Evolutionary conservation across 2,113 vertebrate genomes (phyloP), one percentile per base, ranked within the genome.

Genomic region (Xenotilapia caudafasciata): DNA sequence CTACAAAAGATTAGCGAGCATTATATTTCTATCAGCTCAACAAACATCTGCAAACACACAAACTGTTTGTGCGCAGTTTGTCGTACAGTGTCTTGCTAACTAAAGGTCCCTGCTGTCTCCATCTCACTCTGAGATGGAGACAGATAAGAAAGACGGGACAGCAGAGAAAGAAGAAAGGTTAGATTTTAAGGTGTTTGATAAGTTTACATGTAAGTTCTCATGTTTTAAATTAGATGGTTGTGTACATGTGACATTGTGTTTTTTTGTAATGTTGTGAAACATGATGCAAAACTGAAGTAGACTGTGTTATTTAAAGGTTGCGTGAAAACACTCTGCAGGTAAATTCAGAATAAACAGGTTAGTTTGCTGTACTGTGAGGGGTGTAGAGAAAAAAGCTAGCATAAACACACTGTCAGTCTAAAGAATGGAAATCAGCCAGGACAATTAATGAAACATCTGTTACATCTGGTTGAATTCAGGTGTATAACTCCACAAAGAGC

Each of bases 61-160:
- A 62, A 35, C 58, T 62, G 31, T 1, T 62, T 62, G 58, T 62
- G 28, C 2, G 2, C 58, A 62, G 4, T 62, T 62, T 62, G 58
- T 35, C 0, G 2, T 19, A 19, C 15, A 35, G 28, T 35, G 31
- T n/a, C 15, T 11, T 62, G 58, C 0, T 62, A 35, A 17, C 31
- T 62, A 35, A 62, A 35, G 1, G 28, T 35, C 58, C 31, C 58
- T 62, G 31, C 31, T 58, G 23, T 21, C n/a, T n/a, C n/a, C n/a
- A n/a, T n/a, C n/a, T 21, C 51, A 54, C n/a, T 54, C n/a, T 6
- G 51, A 54, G n/a, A 54, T 54, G 51, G 51, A 11, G n/a, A 54
- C 11, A 14, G 9, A 19, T 17, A 19, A 33, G 58, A 62, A 35
- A 62, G 31, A 62, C 0, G 2, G 58, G 58, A 19, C 31, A 62